Base-by-base conservation (phyloP, 1,140 invertebrate species). In the Sycophaga agraensis region DNA sequence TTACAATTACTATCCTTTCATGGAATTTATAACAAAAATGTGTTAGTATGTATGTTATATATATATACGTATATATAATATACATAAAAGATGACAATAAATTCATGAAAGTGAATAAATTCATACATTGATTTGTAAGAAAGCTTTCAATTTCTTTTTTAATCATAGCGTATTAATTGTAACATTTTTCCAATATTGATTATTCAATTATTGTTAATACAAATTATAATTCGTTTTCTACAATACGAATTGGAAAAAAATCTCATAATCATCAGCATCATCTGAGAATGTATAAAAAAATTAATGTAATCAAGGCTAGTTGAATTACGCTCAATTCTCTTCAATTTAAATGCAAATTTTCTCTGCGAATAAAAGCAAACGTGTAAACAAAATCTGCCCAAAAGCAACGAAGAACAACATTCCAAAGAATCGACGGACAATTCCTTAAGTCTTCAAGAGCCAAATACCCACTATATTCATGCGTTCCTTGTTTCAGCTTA, bases 371-470 rank as follows among this genome's bases (percentile, higher is more conserved):
- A 22, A 42, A 51, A 43, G 51, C 1, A 17, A 34, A 28, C 17
- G 49, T 3, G 53, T 40, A 40, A 40, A 43, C 16, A 37, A 40
- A 45, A 51, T 59, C 26, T 43, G 19, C 24, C 39, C 34, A 21
- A 49, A 42, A 51, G 2, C 35, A 59, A 59, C 26, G 17, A 59
- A 51, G 35, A 48, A 40, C 24, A 59, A 51, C 57, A 59, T 59
- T 59, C 57, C 57, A 59, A 17, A 51, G 4, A 21, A 51, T 51
- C n/a, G 48, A 51, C 57, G 57, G 57, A 59, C 48, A 59, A 51
- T 59, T 59, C 46, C 45, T 58, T 40, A 48, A 58, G 45, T 58
- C 56, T 39, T 43, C n/a, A 43, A 43, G 39, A 59, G 37, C 57
- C 48, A 43, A 14, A 22, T 35, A 1, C 12, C 35, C 14, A 34